Conservation (phyloP, 2,113 vertebrate species). For the Ammodytes marinus region DNA sequence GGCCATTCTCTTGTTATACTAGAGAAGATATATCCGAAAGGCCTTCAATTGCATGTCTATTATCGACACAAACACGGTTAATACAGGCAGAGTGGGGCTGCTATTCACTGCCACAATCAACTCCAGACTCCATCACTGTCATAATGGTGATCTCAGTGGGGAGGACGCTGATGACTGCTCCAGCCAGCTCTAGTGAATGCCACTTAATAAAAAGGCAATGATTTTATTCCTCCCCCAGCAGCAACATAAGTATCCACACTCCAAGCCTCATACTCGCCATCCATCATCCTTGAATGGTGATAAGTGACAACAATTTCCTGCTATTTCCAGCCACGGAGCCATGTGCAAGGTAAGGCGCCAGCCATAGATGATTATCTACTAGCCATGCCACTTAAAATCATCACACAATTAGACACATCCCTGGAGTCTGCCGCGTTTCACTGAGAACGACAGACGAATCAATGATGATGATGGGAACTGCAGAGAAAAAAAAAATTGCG, state of each 20-base stretch:
- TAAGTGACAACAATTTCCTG: conserved; percentile 78
- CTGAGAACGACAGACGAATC: conserved; percentile 57
- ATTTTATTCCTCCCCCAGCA: conserved; percentile 71
- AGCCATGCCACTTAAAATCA: conserved; percentile 72
- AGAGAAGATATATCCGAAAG: conserved; percentile 48
- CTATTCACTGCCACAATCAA: conserved; percentile 61
- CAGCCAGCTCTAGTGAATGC: conserved; percentile 57
- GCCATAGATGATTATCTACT: conserved; percentile 66
- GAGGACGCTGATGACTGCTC: conserved; percentile 52
- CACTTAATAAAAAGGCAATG: conserved; percentile 81
- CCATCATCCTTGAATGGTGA: conserved; percentile 73
- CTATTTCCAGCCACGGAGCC: conserved; percentile 49
- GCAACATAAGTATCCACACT: conserved; percentile 68
- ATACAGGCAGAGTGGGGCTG: conserved; percentile 32
- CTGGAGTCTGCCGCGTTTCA: conserved; percentile 54
- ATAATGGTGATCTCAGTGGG: conserved; percentile 62
- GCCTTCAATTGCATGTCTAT: conserved; percentile 48
- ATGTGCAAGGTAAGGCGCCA: conserved; percentile 31
- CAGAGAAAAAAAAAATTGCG: conserved; percentile 19
- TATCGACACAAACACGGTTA: conserved; percentile 55
- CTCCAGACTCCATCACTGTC: conserved; percentile 64
- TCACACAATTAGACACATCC: conserved; percentile 73
- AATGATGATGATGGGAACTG: conserved; percentile 62
- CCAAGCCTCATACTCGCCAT: conserved; percentile 49
- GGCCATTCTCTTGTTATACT: conserved; percentile 34